Percentiles rank a stretch among this genome's conserved stretches.
These are phyloP conservation scores for Gadopsis marmoratus DNA, from an alignment of 2,797 vertebrate genomes.

Conservation along the genomic window DNA sequence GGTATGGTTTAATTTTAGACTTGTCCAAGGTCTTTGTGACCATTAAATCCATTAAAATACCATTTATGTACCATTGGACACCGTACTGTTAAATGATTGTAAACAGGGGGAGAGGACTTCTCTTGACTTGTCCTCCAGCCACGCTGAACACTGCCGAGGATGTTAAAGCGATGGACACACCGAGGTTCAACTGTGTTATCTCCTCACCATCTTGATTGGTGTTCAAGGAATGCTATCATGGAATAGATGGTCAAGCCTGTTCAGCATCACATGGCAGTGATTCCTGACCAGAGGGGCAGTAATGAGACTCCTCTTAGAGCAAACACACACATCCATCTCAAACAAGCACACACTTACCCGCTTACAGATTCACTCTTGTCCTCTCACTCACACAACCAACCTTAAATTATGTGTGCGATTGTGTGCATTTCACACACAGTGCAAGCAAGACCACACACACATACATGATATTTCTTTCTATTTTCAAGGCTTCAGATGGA, in stretches of 20 bases:
- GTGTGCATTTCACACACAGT: slow-evolving; percentile 19
- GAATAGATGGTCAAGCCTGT: slow-evolving; percentile 21
- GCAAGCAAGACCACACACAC: slow-evolving; percentile 19
- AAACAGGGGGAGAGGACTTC: slow-evolving; percentile 55
- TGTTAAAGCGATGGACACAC: background rate
- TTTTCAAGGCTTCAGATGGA: slow-evolving; percentile 26
- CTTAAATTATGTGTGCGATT: slow-evolving; percentile 2
- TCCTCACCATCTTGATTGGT: slow-evolving; percentile 21
- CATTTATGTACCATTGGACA: slow-evolving; percentile 56
- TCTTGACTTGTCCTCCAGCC: slow-evolving; percentile 28
- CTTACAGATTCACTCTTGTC: slow-evolving; percentile 54
- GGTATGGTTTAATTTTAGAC: slow-evolving; percentile 57
- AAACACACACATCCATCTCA: slow-evolving; percentile 11
- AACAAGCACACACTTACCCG: slow-evolving; percentile 33
- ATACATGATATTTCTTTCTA: slow-evolving; percentile 5
- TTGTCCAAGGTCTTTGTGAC: slow-evolving; percentile 33
- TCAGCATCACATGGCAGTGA: slow-evolving; percentile 31
- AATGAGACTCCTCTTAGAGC: slow-evolving; percentile 5
- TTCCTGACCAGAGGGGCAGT: slow-evolving; percentile 23
- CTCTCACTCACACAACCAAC: slow-evolving; percentile 39
- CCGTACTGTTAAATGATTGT: slow-evolving; percentile 48
- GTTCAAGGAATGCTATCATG: slow-evolving; percentile 56
- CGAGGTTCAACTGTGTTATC: background rate
- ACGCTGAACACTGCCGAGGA: background rate
- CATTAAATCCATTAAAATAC: slow-evolving; percentile 48